Base-by-base conservation (phyloP, 2,888 invertebrate genomes). In the Drosophila acutilabella region DNA sequence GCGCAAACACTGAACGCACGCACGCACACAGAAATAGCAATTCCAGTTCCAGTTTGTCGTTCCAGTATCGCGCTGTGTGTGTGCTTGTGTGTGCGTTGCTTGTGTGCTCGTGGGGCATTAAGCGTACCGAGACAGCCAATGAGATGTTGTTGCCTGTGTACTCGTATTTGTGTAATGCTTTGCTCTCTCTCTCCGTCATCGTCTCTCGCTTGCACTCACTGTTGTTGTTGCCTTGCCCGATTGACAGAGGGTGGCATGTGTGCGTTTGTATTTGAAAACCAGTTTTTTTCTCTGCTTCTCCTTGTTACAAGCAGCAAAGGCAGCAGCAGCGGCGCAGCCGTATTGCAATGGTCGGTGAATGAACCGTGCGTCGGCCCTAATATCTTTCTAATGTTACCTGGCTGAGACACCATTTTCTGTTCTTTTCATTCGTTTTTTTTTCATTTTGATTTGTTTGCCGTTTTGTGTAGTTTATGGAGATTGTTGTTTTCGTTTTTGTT, bases 311-410 rank as follows among this genome's bases (percentile, higher is more conserved):
- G 52, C 48, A 47, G 38, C 61, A 57, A 44, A 59, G 53, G 47
- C 65, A 64, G 52, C 62, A 26, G n/a, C 65, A 64, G 53, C 82
- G 54, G 85, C 88, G 86, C 82, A 82, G 82, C 51, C 75, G 83
- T 88, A 80, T 73, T 76, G 77, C 83, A 86, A 79, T 82, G 81
- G 89, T 81, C 89, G 91, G 90, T 90, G 90, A 90, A 90, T 90
- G 90, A 89, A 89, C 89, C 86, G 74, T 70, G 44, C 57, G 70
- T 58, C 56, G 57, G 71, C 61, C 74, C 86, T 89, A 86, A 87
- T 83, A 80, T 71, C 59, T 73, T 76, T 83, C 79, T 83, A 86
- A 89, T 86, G 72, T 71, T 86, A 89, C 89, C 88, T 89, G 88
- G 61, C 71, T 61, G 75, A 76, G 89, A 82, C 86, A 87, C 86